Conservation (phyloP, 53 echinoderm and acorn worm species). For the Stichopus horrens region DNA sequence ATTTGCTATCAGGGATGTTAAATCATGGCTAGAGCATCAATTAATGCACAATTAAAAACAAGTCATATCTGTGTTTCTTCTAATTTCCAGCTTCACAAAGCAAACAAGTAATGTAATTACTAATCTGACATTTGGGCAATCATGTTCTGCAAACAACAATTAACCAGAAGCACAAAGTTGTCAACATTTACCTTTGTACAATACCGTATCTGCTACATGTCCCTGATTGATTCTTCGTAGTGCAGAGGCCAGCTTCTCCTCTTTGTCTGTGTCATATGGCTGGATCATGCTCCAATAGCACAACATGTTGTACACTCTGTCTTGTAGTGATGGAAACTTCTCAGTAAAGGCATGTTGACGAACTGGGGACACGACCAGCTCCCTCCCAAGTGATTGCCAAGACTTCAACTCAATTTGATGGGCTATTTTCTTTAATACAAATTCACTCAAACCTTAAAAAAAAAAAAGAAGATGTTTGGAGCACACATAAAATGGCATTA, state of each 20-base stretch:
- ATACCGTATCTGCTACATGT: background rate
- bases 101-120: too few species aligned
- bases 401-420: background rate
- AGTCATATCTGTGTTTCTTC: too few species aligned
- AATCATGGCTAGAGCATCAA: too few species aligned
- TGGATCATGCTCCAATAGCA: background rate
- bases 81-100: too few species aligned
- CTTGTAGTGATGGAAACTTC: background rate
- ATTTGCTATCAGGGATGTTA: too few species aligned
- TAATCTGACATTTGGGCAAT: too few species aligned
- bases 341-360: background rate
- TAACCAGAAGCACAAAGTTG: background rate
- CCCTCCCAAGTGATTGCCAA: background rate
- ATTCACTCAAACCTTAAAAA: background rate
- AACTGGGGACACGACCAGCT: background rate
- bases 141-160: background rate
- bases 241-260: background rate
- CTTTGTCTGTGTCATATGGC: conserved; percentile 6
- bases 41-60: too few species aligned
- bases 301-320: background rate
- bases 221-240: background rate
- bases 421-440: background rate
- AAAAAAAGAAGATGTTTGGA: background rate
- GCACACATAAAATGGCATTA: too few species aligned
- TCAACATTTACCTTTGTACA: background rate